Base-by-base conservation (phyloP, 2,888 invertebrate species). In the Tachina grossa region DNA sequence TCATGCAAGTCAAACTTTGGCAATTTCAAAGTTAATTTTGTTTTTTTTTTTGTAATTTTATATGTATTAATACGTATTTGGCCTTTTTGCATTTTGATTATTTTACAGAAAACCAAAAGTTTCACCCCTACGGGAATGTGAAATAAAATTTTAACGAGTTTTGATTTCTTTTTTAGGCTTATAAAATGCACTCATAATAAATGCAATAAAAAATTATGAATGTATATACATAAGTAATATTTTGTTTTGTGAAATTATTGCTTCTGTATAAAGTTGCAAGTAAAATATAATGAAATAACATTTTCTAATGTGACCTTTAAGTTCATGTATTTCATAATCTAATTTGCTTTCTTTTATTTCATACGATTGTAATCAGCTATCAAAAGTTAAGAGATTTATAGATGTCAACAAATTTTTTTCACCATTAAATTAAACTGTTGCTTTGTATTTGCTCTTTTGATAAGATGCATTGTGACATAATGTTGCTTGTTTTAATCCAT, bases 1-100 rank as follows among this genome's bases (percentile, higher is more conserved):
- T 87, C 86, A 87, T 86, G 85, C 84, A 87, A 87, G 86, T 83
- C 86, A 86, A 87, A 87, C 86, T 87, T 87, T 80, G 80, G 84
- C 84, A 84, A 87, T 87, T 87, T 86, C 86, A 72, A n/a, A 77
- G 55, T 72, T 76, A 47, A 65, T 41, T 68, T 69, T 79, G 47
- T 76, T 51, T 76, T 41, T 68, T 69, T 79, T 53, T 76, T 51
- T 76, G 69, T 43, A 51, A 51, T 31, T 31, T 31, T 31, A 6
- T 31, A 81, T 31, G 45, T 47, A 69, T 43, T 45, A 19, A 43
- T 14, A 19, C 2, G 16, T n/a, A 51, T 69, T 55, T 43, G n/a
- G 9, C 39, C 19, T 47, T 63, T 82, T 76, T 74, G 22, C 9
- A 51, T 65, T 77, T 77, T 55, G 55, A 49, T 71, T 85, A 77